A percentile compares a stretch with the other conserved stretches of the same genome.
Evolutionary conservation across 2,888 invertebrate genomes (phyloP).

Genomic region (Apodemia hepburni): DNA sequence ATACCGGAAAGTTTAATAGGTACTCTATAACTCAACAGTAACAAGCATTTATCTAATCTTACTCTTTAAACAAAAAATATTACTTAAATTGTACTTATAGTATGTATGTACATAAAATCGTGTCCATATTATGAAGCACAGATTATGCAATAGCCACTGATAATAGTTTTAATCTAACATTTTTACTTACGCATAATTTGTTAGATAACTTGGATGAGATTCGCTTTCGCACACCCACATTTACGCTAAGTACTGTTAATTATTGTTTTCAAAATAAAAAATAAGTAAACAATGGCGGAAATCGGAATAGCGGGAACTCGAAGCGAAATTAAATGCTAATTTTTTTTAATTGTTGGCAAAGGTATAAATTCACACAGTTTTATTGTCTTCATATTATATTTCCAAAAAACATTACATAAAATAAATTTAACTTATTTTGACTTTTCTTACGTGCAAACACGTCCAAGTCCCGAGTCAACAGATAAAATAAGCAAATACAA

Average conservation of each 20-base stretch:
- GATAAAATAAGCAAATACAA: slow-evolving; percentile 7
- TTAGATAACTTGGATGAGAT: not conserved
- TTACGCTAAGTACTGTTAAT: not conserved
- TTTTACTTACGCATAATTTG: too few species aligned
- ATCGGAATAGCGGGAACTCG: not conserved
- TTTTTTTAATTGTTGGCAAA: not conserved
- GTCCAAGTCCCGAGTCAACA: not conserved
- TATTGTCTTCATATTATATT: not conserved
- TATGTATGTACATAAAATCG: too few species aligned
- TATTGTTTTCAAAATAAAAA: not conserved
- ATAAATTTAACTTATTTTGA: not conserved
- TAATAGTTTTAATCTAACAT: too few species aligned
- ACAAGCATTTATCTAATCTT: too few species aligned
- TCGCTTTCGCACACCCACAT: not conserved
- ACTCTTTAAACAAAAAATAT: too few species aligned
- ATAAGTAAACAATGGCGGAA: not conserved
- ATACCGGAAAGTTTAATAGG: too few species aligned
- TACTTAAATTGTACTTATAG: too few species aligned
- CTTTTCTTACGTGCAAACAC: not conserved
- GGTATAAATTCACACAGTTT: not conserved
- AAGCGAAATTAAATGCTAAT: not conserved
- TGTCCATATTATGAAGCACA: too few species aligned
- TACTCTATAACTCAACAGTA: too few species aligned
- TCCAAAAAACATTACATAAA: not conserved
- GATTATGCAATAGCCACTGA: too few species aligned